These are phyloP conservation scores for Saccostrea glomerata DNA, from an alignment of 1,140 invertebrate genomes.

Conservation along the genomic window DNA sequence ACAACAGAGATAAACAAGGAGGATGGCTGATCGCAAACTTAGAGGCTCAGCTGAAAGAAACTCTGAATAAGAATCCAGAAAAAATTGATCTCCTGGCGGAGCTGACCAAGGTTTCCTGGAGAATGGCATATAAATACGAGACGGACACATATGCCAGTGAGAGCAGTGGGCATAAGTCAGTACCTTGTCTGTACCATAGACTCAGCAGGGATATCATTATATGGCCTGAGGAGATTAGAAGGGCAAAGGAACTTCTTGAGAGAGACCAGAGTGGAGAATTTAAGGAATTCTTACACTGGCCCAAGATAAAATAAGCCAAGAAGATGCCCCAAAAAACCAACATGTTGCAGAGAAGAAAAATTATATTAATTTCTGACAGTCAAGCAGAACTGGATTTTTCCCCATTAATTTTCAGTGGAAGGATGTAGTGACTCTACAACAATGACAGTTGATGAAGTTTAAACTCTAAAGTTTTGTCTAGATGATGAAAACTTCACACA, in stretches of 20 bases:
- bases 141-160: not conserved
- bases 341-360: too few species aligned
- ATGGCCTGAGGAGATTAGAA: not conserved
- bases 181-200: slow-evolving; percentile 1
- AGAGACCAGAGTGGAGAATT: not conserved
- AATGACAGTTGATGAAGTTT: too few species aligned
- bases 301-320: too few species aligned
- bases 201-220: not conserved
- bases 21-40: not conserved
- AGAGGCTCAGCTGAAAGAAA: not conserved
- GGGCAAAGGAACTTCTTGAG: not conserved
- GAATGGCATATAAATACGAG: not conserved
- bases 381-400: too few species aligned
- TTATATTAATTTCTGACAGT: too few species aligned
- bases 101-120: not conserved
- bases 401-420: too few species aligned
- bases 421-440: too few species aligned
- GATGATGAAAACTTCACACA: too few species aligned
- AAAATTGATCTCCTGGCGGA: not conserved
- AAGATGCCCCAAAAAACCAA: too few species aligned
- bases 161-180: not conserved
- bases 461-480: too few species aligned
- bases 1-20: not conserved
- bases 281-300: not conserved
- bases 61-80: not conserved